Evolutionary conservation across 92 coral and sea anemone genomes (phyloP).

Genomic region (Umimayanthus chanpuru): DNA sequence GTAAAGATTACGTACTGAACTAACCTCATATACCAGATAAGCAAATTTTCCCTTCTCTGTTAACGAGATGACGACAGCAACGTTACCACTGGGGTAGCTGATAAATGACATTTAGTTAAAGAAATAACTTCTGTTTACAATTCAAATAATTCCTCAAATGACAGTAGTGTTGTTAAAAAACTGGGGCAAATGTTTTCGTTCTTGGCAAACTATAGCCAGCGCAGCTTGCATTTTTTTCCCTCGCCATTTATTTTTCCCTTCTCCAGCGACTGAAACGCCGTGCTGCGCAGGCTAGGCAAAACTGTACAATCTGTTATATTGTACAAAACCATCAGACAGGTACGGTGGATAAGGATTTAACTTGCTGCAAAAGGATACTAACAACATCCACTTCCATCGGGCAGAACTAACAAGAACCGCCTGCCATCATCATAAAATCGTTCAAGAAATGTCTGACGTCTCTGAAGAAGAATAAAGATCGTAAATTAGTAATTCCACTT

Average conservation of each 20-base stretch:
- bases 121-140: background rate
- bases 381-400: constrained; percentile 98
- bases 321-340: background rate
- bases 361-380: constrained; percentile 86
- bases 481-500: background rate
- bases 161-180: no score
- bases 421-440: constrained; percentile 82
- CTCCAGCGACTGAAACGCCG: no score
- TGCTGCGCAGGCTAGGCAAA: no score
- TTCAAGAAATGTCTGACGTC: constrained; percentile 83
- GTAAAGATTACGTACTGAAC: background rate
- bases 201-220: no score
- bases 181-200: no score
- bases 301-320: background rate
- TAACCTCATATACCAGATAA: constrained; percentile 87
- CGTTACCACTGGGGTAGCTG: constrained; percentile 97
- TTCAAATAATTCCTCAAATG: no score
- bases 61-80: constrained; percentile 91
- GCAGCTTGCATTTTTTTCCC: no score
- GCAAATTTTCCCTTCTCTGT: constrained; percentile 92
- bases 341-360: no score
- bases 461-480: constrained; percentile 52
- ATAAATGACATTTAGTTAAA: constrained; percentile 29
- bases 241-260: no score
- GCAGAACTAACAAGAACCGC: constrained; percentile 86